Base-by-base conservation (phyloP, 2,888 invertebrate species). In the Drosophila rellima region DNA sequence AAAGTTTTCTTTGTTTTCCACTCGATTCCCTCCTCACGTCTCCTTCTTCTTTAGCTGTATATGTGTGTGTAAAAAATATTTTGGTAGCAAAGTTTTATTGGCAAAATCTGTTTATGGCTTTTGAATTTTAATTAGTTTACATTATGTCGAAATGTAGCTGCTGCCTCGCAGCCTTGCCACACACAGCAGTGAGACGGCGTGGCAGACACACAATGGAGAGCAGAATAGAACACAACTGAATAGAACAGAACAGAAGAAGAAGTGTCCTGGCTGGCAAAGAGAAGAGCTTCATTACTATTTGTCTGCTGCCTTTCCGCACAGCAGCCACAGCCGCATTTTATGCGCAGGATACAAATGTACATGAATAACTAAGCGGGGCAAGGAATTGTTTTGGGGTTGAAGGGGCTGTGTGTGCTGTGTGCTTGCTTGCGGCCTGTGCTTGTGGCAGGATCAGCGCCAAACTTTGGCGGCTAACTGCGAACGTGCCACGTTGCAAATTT, bases 121-220 rank as follows among this genome's bases (percentile, higher is more conserved):
- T 91, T 91, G 91, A 91, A 91, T 91, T 91, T 91, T 91, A 91
- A 91, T 91, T 91, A 91, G 91, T 91, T 91, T 91, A 84, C 86
- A 88, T 88, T 89, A 88, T 83, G 83, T 86, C 88, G 89, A 87
- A 89, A 82, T 89, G 88, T 85, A 73, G 81, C 71, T 75, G 80
- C 72, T 71, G 74, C 63, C 52, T 40, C 69, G 73, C 68, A 56
- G 44, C 54, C 67, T 73, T 61, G 62, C 65, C 35, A 40, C 35
- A 50, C 33, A 50, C 29, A 50, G 54, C 50, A 65, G 55, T 44
- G 44, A 55, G 56, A 37, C 45, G 54, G 60, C 37, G 57, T 51
- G 60, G 69, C 73, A 65, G 69, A 74, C 64, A 66, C 79, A 78
- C 71, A 75, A 79, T 80, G 60, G 63, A 61, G 60, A 23, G 52